Conservation (phyloP, 35 echinoderm and acorn worm genomes). For the Acanthaster planci region DNA sequence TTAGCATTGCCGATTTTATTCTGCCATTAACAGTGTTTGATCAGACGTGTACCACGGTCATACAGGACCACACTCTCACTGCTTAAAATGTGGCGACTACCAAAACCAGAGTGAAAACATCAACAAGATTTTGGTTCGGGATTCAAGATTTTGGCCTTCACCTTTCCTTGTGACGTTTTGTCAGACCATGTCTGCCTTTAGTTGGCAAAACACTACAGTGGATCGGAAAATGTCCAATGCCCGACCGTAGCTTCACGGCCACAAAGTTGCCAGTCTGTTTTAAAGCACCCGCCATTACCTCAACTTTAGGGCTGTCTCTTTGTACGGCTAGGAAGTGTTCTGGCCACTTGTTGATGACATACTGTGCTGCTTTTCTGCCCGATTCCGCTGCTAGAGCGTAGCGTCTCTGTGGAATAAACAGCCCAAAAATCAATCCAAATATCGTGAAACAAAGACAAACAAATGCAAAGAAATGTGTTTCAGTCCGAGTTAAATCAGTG, state of each 20-base stretch:
- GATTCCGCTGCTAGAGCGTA: slow-evolving; percentile 58
- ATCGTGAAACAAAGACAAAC: no score
- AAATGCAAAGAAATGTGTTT: no score
- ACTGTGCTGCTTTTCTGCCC: slow-evolving; percentile 74
- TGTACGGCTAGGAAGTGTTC: slow-evolving; percentile 69
- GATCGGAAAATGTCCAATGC: not conserved
- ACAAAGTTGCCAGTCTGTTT: not conserved
- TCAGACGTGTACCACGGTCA: no score
- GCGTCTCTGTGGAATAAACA: slow-evolving; percentile 39
- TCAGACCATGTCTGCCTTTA: not conserved
- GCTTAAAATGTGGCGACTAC: no score
- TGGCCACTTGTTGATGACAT: slow-evolving; percentile 70
- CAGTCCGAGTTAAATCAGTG: no score
- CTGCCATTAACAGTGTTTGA: no score
- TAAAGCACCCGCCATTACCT: slow-evolving; percentile 36
- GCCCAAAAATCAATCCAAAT: not conserved
- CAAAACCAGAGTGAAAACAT: no score
- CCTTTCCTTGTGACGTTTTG: no score
- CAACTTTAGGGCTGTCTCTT: slow-evolving; percentile 82
- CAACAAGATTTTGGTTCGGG: no score
- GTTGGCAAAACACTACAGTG: not conserved
- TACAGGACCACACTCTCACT: no score
- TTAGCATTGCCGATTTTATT: no score
- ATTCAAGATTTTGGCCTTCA: no score
- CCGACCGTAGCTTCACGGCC: not conserved